Evolutionary conservation across 2,113 vertebrate genomes (phyloP).

Genomic region (Heterochromis multidens): DNA sequence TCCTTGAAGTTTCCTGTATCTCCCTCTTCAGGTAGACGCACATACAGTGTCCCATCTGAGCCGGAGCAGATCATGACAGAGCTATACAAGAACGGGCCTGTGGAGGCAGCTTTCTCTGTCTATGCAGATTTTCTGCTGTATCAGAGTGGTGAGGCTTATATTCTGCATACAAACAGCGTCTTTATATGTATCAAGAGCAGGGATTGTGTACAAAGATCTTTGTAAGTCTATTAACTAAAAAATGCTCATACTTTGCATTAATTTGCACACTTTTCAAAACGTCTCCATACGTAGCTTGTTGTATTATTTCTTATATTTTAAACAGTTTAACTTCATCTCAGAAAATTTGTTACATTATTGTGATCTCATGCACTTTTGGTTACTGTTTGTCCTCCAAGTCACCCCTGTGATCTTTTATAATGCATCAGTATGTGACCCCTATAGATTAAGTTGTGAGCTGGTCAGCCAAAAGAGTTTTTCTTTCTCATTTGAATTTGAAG

Average conservation of each 20-base stretch:
- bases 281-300: not conserved
- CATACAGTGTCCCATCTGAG: constrained; percentile 74
- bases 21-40: constrained; percentile 64
- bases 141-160: constrained; percentile 79
- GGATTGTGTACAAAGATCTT: not conserved
- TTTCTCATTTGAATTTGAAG: no score
- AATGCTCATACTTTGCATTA: not conserved
- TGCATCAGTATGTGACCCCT: not conserved
- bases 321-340: not conserved
- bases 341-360: not conserved
- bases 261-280: not conserved
- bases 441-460: not conserved
- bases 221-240: not conserved
- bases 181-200: not conserved
- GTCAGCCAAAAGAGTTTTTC: no score
- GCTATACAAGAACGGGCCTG: constrained; percentile 87
- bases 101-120: constrained; percentile 85
- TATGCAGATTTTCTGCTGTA: constrained; percentile 87
- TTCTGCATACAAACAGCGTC: not conserved
- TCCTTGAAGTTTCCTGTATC: not conserved
- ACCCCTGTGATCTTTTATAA: not conserved
- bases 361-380: not conserved
- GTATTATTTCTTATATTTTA: not conserved
- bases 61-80: constrained; percentile 89
- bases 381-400: no score